Conservation (phyloP, 2,888 invertebrate genomes). For the Drosophila aldrichi region DNA sequence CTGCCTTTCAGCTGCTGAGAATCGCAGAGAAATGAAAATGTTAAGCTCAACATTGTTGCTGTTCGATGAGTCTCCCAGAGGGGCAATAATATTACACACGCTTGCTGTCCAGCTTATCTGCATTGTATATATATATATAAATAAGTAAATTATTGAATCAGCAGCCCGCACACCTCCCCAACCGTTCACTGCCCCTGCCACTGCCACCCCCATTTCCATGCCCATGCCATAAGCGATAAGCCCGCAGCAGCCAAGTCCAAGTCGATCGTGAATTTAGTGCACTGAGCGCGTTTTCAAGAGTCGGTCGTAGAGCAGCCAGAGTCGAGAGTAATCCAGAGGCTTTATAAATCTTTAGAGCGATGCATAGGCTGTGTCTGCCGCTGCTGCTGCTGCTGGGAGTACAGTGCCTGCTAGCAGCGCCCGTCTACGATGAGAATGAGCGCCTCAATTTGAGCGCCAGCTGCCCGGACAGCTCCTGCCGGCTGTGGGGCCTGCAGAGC, state of each 20-base stretch:
- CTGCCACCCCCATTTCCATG: background rate
- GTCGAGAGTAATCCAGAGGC: background rate
- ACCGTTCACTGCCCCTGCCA: background rate
- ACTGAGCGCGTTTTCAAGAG: conserved; percentile 38
- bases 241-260: conserved; percentile 17
- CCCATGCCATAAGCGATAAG: conserved; percentile 35
- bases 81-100: conserved; percentile 48
- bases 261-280: conserved; percentile 34
- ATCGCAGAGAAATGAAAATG: background rate
- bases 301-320: conserved; percentile 32
- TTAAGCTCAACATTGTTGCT: conserved; percentile 45
- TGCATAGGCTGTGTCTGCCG: conserved; percentile 18
- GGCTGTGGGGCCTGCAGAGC: conserved; percentile 43
- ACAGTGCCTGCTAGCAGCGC: conserved; percentile 5
- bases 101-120: conserved; percentile 38
- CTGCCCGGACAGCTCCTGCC: conserved; percentile 61
- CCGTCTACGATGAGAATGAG: conserved; percentile 18
- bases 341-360: conserved; percentile 18
- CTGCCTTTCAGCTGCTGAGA: background rate
- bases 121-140: background rate
- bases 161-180: background rate
- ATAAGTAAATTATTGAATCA: conserved; percentile 8
- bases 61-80: conserved; percentile 31
- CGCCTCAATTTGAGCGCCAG: conserved; percentile 66
- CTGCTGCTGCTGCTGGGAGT: conserved; percentile 26